phyloP scores from a whole-genome alignment of 2,797 vertebrate species.

The Tangara arthus region DNA sequence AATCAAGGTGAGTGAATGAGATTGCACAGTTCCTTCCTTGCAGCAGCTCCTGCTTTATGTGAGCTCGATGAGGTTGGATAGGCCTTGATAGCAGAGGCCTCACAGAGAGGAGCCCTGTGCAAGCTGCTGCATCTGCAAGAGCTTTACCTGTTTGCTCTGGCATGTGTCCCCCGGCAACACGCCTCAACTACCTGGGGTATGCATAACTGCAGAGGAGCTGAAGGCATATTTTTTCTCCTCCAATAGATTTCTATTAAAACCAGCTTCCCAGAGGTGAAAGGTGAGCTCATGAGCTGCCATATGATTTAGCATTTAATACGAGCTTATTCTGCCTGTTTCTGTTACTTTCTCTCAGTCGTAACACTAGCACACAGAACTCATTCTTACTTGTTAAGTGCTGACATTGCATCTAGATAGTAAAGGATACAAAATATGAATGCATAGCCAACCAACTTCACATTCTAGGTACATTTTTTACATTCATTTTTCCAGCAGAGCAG shows the following conservation, averaged over 20 bases:
- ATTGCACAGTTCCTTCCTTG: neutral
- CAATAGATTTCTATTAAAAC: slow-evolving; percentile 46
- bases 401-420: slow-evolving; percentile 29
- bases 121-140: neutral
- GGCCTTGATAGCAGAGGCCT: neutral
- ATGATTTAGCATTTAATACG: slow-evolving; percentile 62
- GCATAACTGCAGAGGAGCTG: neutral
- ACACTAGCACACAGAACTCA: neutral
- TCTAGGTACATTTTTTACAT: neutral
- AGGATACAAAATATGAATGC: neutral
- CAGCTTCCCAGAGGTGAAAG: slow-evolving; percentile 49
- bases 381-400: slow-evolving; percentile 12
- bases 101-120: neutral
- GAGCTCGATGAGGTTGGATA: neutral
- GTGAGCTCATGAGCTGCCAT: slow-evolving; percentile 31
- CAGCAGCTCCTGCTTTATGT: neutral
- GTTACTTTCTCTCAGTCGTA: slow-evolving; percentile 1
- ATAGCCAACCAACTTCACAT: neutral
- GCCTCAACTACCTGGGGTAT: accelerated
- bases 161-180: neutral
- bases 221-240: neutral
- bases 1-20: neutral
- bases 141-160: neutral
- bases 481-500: neutral
- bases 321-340: slow-evolving; percentile 42